Evolutionary conservation across 2,797 vertebrate genomes (phyloP), one percentile per base, ranked within the genome.

Genomic region (Heterohyrax brucei): DNA sequence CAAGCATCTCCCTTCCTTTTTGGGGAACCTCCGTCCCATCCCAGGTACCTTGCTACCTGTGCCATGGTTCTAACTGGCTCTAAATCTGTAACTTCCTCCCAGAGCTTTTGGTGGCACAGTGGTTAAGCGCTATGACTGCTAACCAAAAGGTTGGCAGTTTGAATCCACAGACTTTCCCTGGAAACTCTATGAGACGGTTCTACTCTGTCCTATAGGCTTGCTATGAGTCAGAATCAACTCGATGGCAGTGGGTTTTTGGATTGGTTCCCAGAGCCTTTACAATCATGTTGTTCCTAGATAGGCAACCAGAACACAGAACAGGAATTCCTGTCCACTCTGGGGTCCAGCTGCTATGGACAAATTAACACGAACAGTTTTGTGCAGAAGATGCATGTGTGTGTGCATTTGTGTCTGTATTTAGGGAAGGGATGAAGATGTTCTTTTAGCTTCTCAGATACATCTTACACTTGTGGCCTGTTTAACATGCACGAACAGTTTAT

Each of bases 301-400:
- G 61, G 24, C 48, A 78, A 46, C 44, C 92, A 59, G 28, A 75
- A 53, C 68, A 39, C 5, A 50, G 22, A 22, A 62, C 56, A 79
- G 68, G 90, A 75, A 88, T 81, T 85, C 16, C 26, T 92, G 24
- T 7, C 66, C 7, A n/a, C 21, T 24, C 48, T 16, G 62, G 14
- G 94, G 10, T 72, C 68, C 78, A 33, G 50, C 75, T 82, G 70
- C 92, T 73, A 78, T 62, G 79, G 50, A n/a, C 21, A 66, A 87
- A 18, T 92, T 93, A 64, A 70, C 61, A 66, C 24, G 56, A n/a
- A 24, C 22, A 39, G 82, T 82, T 79, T 50, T 46, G 46, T 59
- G 22, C 3, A 82, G 24, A 87, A 4, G 62, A 50, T 66, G 62
- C n/a, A 22, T 61, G 12, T 53, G 48, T 44, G 64, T 61, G 39